Evolutionary conservation across 2,113 vertebrate species (phyloP).

Genomic region (Porphyrio hochstetteri): DNA sequence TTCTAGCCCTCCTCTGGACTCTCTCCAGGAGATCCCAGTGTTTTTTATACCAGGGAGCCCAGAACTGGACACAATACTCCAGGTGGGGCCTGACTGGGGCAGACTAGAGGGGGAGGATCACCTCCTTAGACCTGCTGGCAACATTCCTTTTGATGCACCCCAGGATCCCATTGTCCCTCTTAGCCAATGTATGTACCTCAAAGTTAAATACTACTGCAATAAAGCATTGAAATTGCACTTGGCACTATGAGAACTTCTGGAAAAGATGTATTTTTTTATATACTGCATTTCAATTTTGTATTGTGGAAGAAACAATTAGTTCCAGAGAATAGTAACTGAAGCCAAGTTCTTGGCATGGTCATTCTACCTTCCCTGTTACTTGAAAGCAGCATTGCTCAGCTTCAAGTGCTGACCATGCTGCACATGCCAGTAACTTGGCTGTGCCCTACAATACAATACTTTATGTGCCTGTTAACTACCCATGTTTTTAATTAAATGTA

Average conservation of each 20-base stretch:
- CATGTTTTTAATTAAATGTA: neutral
- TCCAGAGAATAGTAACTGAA: neutral
- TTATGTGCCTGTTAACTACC: neutral
- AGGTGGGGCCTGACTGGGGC: too few species aligned
- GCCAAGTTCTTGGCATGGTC: neutral
- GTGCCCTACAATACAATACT: neutral
- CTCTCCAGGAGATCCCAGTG: too few species aligned
- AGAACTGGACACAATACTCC: too few species aligned
- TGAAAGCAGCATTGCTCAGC: neutral
- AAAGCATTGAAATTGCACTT: slow-evolving; percentile 23
- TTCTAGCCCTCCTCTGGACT: too few species aligned
- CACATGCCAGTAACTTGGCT: neutral
- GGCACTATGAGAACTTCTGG: neutral
- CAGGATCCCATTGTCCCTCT: too few species aligned
- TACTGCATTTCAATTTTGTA: slow-evolving; percentile 58
- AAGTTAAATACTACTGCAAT: neutral
- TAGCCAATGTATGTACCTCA: slow-evolving; percentile 10
- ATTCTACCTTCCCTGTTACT: slow-evolving; percentile 34
- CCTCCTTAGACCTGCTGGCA: too few species aligned
- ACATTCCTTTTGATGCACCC: too few species aligned
- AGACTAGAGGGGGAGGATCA: too few species aligned
- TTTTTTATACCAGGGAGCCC: too few species aligned
- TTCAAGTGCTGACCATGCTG: neutral
- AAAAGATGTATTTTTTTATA: slow-evolving; percentile 50
- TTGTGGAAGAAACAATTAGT: neutral